Evolutionary conservation across 1,140 invertebrate genomes (phyloP).

Genomic region (Diachasma alloeum): DNA sequence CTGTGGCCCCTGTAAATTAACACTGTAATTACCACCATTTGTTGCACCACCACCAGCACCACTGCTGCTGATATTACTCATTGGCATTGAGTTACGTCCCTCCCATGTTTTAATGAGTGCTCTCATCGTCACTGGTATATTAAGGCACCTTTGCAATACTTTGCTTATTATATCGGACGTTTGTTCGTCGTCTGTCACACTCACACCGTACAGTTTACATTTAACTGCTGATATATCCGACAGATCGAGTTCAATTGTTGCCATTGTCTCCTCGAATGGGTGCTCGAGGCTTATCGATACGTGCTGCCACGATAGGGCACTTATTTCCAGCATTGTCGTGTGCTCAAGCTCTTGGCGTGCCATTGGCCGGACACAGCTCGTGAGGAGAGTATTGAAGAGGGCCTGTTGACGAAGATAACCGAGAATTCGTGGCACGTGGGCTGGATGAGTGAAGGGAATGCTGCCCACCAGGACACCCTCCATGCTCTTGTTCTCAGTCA

Average conservation of each 20-base stretch:
- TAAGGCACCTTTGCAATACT: slow-evolving; percentile 87
- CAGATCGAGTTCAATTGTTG: slow-evolving; percentile 90
- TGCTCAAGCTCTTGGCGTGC: slow-evolving; percentile 75
- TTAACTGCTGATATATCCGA: slow-evolving; percentile 79
- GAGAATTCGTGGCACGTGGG: slow-evolving; percentile 90
- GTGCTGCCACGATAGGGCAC: slow-evolving; percentile 86
- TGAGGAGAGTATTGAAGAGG: slow-evolving; percentile 88
- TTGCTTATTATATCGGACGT: slow-evolving; percentile 81
- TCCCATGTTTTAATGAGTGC: slow-evolving; percentile 68
- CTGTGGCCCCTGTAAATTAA: slow-evolving; percentile 54
- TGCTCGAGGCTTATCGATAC: slow-evolving; percentile 92
- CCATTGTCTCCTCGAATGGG: slow-evolving; percentile 90
- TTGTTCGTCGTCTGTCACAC: slow-evolving; percentile 66
- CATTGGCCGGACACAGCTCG: slow-evolving; percentile 84
- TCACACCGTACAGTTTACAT: slow-evolving; percentile 71
- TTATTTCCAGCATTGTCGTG: slow-evolving; percentile 90
- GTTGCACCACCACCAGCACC: slow-evolving; percentile 8
- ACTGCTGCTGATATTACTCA: slow-evolving; percentile 55
- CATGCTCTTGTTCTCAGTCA: slow-evolving; percentile 83
- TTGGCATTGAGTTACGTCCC: slow-evolving; percentile 52
- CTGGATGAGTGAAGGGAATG: slow-evolving; percentile 93
- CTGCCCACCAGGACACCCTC: slow-evolving; percentile 82
- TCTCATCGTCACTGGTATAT: slow-evolving; percentile 87
- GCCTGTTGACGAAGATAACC: slow-evolving; percentile 87
- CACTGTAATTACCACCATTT: slow-evolving; percentile 52